phyloP scores from a whole-genome alignment of 2,888 invertebrate species.

The Clitarchus hookeri region DNA sequence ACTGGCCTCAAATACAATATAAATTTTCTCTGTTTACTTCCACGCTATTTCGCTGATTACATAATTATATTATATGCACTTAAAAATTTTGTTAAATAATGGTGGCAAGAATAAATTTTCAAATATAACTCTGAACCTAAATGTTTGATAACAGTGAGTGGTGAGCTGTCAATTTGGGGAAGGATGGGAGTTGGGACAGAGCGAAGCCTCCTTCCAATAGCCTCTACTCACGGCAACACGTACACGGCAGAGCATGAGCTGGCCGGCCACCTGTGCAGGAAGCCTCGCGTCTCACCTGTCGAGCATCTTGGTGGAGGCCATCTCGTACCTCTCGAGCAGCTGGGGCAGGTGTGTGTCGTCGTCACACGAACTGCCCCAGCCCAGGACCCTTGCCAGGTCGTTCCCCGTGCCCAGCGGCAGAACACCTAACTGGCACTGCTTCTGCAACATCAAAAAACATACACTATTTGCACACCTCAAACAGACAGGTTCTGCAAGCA shows the following conservation, averaged over 20 bases:
- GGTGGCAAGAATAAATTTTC: too few species aligned
- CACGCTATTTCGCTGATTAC: too few species aligned
- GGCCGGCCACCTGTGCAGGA: not conserved
- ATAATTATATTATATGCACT: too few species aligned
- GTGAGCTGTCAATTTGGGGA: too few species aligned
- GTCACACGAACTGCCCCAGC: conserved; percentile 96
- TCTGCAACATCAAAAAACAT: conserved; percentile 58
- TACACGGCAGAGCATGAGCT: not conserved
- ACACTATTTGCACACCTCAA: too few species aligned
- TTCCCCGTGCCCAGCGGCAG: conserved; percentile 96
- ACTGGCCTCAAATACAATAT: too few species aligned
- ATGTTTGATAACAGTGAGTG: too few species aligned
- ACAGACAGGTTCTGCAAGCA: too few species aligned
- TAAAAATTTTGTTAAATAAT: too few species aligned
- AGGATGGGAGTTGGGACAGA: not conserved
- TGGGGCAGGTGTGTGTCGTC: conserved; percentile 92
- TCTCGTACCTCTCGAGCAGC: conserved; percentile 90
- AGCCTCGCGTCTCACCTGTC: conserved; percentile 67
- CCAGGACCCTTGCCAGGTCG: conserved; percentile 91
- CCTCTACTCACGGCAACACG: too few species aligned
- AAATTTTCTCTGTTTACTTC: too few species aligned
- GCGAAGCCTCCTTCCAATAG: not conserved
- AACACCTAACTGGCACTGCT: conserved; percentile 93
- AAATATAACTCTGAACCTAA: too few species aligned
- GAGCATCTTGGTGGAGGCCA: conserved; percentile 96